These are phyloP conservation scores for Hystrix cristata DNA, from an alignment of 2,113 vertebrate genomes.

Conservation along the genomic window DNA sequence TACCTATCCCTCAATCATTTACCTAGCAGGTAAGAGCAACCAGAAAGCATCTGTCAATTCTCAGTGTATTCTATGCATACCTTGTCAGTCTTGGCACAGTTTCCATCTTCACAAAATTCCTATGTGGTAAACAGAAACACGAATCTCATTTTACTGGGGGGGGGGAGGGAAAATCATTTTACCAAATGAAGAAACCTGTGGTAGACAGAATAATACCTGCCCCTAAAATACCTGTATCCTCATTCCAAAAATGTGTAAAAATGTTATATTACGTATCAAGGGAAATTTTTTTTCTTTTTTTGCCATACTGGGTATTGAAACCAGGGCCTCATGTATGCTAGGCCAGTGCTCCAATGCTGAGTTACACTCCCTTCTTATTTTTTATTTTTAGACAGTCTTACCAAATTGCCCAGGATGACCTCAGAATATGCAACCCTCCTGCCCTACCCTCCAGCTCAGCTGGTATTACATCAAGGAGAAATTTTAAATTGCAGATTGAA, in stretches of 20 bases:
- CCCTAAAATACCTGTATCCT: neutral
- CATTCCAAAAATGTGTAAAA: conserved; percentile 8
- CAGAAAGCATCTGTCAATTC: conserved; percentile 13
- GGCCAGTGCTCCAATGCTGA: neutral
- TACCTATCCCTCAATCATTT: neutral
- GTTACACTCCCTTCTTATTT: neutral
- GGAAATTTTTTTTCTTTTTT: neutral
- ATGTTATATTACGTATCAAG: neutral
- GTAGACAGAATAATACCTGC: neutral
- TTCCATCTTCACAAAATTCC: conserved; percentile 32
- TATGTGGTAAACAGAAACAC: conserved; percentile 44
- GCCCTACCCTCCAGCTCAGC: neutral
- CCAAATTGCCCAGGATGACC: neutral
- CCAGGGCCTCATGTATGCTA: neutral
- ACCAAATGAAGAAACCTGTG: neutral
- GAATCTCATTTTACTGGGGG: conserved; percentile 28
- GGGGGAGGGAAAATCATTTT: neutral
- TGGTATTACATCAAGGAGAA: neutral
- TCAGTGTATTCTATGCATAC: neutral
- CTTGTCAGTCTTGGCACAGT: neutral
- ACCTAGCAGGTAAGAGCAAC: neutral
- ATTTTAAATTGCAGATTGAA: neutral
- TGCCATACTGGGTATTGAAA: neutral
- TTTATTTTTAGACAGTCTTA: neutral
- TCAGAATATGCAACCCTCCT: neutral